These are phyloP conservation scores for Limosa lapponica DNA, from an alignment of 2,797 vertebrate species.

Conservation along the genomic window DNA sequence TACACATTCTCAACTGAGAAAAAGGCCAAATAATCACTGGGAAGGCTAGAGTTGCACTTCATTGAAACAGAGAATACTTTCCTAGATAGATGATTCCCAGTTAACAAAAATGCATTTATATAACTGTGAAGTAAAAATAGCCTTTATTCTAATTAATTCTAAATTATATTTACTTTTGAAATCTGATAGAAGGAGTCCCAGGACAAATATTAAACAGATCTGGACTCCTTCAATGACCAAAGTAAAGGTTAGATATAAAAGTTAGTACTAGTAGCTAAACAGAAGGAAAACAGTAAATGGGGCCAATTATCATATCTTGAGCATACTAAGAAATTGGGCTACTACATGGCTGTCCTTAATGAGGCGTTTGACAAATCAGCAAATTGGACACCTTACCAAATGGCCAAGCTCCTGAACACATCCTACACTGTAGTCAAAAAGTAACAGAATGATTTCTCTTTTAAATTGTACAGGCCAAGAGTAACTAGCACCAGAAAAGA, in stretches of 20 bases:
- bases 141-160: neutral
- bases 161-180: neutral
- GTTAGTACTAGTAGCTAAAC: neutral
- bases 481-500: neutral
- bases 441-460: neutral
- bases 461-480: neutral
- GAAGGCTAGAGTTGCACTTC: neutral
- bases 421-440: neutral
- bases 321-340: neutral
- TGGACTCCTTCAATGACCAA: neutral
- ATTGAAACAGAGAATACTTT: neutral
- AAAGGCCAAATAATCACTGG: neutral
- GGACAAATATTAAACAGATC: neutral
- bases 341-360: neutral
- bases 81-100: neutral
- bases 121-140: neutral
- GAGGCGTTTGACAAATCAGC: neutral
- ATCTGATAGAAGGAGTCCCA: neutral
- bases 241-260: neutral
- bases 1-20: neutral
- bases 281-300: neutral
- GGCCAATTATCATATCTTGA: neutral
- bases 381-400: neutral
- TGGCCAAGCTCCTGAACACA: neutral
- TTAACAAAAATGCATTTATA: neutral